Conservation (phyloP, 1,140 invertebrate species). For the Nephotettix cincticeps region DNA sequence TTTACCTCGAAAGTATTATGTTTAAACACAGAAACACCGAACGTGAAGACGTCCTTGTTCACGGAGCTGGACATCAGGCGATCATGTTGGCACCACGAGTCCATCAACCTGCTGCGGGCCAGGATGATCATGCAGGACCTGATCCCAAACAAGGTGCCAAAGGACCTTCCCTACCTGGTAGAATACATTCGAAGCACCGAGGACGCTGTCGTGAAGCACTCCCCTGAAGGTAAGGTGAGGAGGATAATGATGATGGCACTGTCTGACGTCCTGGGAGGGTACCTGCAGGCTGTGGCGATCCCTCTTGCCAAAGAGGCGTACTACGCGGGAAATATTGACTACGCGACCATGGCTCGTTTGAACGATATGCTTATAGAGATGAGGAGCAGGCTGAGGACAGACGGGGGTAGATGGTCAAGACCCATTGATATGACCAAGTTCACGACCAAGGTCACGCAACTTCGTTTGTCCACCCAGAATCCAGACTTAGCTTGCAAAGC, state of each 20-base stretch:
- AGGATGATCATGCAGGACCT: constrained; percentile 35
- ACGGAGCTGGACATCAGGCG: constrained; percentile 1
- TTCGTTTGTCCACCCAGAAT: neutral
- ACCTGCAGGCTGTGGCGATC: constrained; percentile 33
- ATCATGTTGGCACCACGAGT: neutral
- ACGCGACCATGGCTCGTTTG: neutral
- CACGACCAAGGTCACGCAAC: constrained; percentile 30
- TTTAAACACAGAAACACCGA: neutral
- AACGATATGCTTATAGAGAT: constrained; percentile 16
- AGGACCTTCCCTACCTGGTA: constrained; percentile 25
- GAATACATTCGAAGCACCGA: constrained; percentile 27
- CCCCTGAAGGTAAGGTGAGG: neutral
- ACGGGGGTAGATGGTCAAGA: constrained; percentile 33
- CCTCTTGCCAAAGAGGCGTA: constrained; percentile 36
- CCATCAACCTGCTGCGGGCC: constrained; percentile 32
- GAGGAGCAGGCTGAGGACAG: constrained; percentile 32
- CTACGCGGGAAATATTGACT: constrained; percentile 35
- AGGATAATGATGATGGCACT: neutral
- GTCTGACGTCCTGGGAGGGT: constrained; percentile 37
- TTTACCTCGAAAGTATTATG: too few species aligned
- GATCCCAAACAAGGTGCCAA: constrained; percentile 30
- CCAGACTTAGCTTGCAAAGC: constrained; percentile 5
- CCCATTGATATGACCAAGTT: constrained; percentile 29
- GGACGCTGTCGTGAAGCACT: constrained; percentile 7
- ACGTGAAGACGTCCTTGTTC: constrained; percentile 15